Evolutionary conservation across 2,113 vertebrate species (phyloP), one percentile per base, ranked within the genome.

Genomic region (Boleophthalmus pectinirostris): DNA sequence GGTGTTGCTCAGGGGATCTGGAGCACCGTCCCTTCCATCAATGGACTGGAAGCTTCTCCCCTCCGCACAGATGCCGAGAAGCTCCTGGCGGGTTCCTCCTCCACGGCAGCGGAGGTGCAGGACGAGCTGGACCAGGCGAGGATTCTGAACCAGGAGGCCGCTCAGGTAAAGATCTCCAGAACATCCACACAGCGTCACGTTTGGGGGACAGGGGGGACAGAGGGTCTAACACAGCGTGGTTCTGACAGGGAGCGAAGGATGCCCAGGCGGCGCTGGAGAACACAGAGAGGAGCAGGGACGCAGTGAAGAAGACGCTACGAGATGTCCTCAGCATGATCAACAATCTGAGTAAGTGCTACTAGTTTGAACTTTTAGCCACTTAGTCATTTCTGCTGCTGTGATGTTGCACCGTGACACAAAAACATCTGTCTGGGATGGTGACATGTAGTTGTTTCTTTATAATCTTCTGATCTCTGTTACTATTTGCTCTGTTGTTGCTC

Each of bases 281-380:
- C 8, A 94, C 95, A 71, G 79, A 53, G 24, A 72, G 10, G 25
- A 90, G 92, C 35, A 81, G 80, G 1, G 79, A 82, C 7, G 86
- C 84, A 0, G 92, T 97, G 58, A 89, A 89, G 74, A 80, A 89
- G 33, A 93, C 86, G 0, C 75, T 98, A 45, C 23, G 23, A 0
- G 57, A 82, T 3, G 66, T 99, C 86, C 92, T 90, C 53, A 51
- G 81, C 21, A 82, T 97, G 80, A 90, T 98, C 6, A 86, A 3
- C 0, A 84, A 92, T 15, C 87, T 95, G 68, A 92, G 97, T 99
- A 91, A 74, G 88, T 78, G 2, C 29, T 29, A 29, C 29, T 29
- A 2, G 29, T 29, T 29, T 29, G 29, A 29, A 29, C 29, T 29
- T 29, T 2, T 29, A 29, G 29, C 29, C 29, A 29, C 29, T 29